Evolutionary conservation across 53 echinoderm and acorn worm species (phyloP), one percentile per base, ranked within the genome.

Genomic region (Arbacia lixula): DNA sequence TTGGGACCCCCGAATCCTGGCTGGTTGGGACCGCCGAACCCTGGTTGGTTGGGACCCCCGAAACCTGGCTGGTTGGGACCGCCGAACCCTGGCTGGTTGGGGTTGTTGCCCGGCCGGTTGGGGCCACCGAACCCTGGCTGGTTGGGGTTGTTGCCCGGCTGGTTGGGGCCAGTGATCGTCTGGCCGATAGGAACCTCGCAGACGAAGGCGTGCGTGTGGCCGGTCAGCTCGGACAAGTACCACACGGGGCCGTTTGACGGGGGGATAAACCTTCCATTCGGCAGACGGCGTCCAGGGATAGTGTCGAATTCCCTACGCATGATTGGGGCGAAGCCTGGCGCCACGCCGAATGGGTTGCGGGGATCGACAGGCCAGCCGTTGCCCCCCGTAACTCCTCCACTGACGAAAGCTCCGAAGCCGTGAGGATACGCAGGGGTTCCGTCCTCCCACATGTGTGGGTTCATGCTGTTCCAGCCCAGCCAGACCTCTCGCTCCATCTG

Each of bases 401-500:
- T 64, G 17, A 14, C 82, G 28, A 81, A 90, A n/a, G 90, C 90
- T 0, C 81, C 33, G 66, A 73, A 90, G 25, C 79, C 63, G 56
- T 33, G 54, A 1, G 81, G 72, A 24, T 39, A 72, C 5, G 74
- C 85, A 0, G 34, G 26, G 11, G 90, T 80, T 17, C 90, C 90
- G 72, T 90, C 85, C 20, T 81, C 77, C 90, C 90, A 90, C 21
- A 26, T 31, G 55, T 65, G 22, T 9, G 85, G 83, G 54, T 63
- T 46, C 28, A 33, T 46, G 64, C 82, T 81, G 43, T 63, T 81
- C 82, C 82, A 81, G n/a, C 82, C 82, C 1, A 81, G 46, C 82
- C 82, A 81, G 1, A 81, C 82, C 49, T 81, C 82, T 21, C 63
- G n/a, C 31, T 90, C 86, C 90, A 90, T 90, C 0, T 43, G 39